Percentiles rank a stretch among this genome's conserved stretches.
phyloP scores from a whole-genome alignment of 2,888 invertebrate species.

The Phymatocera aterrima region DNA sequence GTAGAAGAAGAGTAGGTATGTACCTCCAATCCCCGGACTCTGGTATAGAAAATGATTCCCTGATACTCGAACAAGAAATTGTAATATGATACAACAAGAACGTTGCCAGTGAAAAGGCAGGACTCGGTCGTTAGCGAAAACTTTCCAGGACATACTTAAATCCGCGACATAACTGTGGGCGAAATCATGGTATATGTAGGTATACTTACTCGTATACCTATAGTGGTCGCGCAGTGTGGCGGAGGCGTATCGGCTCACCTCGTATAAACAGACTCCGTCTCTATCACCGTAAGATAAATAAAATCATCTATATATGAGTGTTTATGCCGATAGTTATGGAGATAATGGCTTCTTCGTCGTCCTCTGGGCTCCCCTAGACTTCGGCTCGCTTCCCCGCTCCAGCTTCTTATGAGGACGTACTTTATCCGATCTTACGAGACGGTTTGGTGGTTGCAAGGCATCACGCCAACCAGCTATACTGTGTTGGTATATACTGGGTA shows the following conservation, averaged over 20 bases:
- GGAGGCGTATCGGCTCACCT: slow-evolving; percentile 36
- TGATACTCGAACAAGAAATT: not conserved
- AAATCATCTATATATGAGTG: slow-evolving; percentile 64
- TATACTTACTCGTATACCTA: no score
- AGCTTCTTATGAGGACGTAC: slow-evolving; percentile 58
- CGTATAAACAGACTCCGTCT: slow-evolving; percentile 42
- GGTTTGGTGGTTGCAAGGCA: slow-evolving; percentile 34
- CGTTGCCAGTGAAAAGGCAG: not conserved
- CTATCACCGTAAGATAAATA: slow-evolving; percentile 58
- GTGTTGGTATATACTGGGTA: not conserved
- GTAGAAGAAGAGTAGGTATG: not conserved
- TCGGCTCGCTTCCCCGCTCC: slow-evolving; percentile 50
- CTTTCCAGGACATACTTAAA: slow-evolving; percentile 37
- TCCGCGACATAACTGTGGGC: slow-evolving; percentile 29
- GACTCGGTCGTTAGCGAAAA: slow-evolving; percentile 28
- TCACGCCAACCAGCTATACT: slow-evolving; percentile 15
- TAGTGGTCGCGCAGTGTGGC: not conserved
- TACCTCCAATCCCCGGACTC: not conserved
- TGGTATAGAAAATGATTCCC: slow-evolving; percentile 1
- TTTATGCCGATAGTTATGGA: slow-evolving; percentile 59
- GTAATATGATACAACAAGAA: not conserved
- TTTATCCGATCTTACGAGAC: slow-evolving; percentile 60
- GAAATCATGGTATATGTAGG: slow-evolving; percentile 25
- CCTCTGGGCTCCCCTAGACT: slow-evolving; percentile 36
- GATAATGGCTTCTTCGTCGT: slow-evolving; percentile 54